phyloP scores from a whole-genome alignment of 2,888 invertebrate species.

The Conistra vaccinii region DNA sequence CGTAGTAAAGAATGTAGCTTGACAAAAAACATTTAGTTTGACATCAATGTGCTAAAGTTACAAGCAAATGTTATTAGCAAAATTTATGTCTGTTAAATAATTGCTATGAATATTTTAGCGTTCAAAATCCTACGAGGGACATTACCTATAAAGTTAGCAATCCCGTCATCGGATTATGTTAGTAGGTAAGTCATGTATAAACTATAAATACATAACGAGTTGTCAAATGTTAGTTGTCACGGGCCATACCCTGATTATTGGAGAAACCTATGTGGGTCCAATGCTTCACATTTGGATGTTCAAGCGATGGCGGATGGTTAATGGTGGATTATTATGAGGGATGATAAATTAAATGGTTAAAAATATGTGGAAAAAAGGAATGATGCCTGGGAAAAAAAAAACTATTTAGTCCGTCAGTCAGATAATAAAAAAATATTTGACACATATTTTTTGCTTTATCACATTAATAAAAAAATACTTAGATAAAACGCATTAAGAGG shows the following conservation, averaged over 20 bases:
- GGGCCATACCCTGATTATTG: slow-evolving; percentile 1
- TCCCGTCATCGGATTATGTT: slow-evolving; percentile 1
- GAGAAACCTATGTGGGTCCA: background rate
- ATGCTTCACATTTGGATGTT: background rate
- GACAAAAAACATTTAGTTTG: background rate
- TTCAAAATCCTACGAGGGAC: slow-evolving; percentile 14
- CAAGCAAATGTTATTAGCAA: slow-evolving; percentile 33
- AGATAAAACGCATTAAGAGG: too few species aligned
- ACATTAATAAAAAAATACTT: too few species aligned
- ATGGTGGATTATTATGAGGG: too few species aligned
- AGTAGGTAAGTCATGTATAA: background rate
- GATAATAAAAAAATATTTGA: too few species aligned
- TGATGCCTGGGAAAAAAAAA: too few species aligned
- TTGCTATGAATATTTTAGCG: slow-evolving; percentile 50
- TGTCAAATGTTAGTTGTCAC: background rate
- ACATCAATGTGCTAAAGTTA: slow-evolving; percentile 11
- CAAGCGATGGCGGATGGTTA: too few species aligned
- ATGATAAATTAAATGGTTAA: background rate
- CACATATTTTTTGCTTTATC: too few species aligned
- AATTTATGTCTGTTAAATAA: slow-evolving; percentile 11
- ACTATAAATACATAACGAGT: too few species aligned
- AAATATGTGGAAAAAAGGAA: background rate
- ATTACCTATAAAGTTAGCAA: slow-evolving; percentile 21
- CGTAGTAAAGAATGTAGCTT: background rate
- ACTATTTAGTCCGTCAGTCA: too few species aligned